phyloP scores from a whole-genome alignment of 2,888 invertebrate species.

The Sphinx pinastri region DNA sequence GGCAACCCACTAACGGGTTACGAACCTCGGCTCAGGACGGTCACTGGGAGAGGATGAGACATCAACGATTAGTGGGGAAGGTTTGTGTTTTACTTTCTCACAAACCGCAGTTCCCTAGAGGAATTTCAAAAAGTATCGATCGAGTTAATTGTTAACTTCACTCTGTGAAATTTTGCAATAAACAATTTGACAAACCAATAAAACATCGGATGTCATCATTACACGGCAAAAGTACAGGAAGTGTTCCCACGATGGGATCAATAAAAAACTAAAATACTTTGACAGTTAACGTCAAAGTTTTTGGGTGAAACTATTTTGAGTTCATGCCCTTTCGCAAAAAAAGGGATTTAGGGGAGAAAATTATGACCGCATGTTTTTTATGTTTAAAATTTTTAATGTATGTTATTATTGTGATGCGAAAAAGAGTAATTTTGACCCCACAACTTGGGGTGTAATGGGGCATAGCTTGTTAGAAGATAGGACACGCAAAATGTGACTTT shows the following conservation, averaged over 20 bases:
- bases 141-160: constrained; percentile 17
- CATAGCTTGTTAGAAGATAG: constrained; percentile 6
- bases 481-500: too few relatives aligned
- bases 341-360: constrained; percentile 52
- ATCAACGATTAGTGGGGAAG: too few relatives aligned
- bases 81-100: constrained; percentile 11
- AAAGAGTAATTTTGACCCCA: constrained; percentile 22
- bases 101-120: background rate
- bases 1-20: too few relatives aligned
- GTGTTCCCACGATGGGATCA: constrained; percentile 71
- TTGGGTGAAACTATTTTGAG: constrained; percentile 58
- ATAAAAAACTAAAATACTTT: constrained; percentile 78
- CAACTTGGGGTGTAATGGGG: constrained; percentile 18
- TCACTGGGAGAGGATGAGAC: too few relatives aligned
- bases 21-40: too few relatives aligned
- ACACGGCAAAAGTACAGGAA: constrained; percentile 48
- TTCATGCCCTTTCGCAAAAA: constrained; percentile 58
- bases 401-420: background rate
- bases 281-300: constrained; percentile 74
- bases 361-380: constrained; percentile 55
- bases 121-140: background rate
- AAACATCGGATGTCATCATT: constrained; percentile 74
- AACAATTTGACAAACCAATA: constrained; percentile 45
- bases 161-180: constrained; percentile 50
- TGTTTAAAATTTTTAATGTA: background rate